These are phyloP conservation scores for Heterodera carotae DNA, from an alignment of 1,140 invertebrate genomes.

Conservation along the genomic window DNA sequence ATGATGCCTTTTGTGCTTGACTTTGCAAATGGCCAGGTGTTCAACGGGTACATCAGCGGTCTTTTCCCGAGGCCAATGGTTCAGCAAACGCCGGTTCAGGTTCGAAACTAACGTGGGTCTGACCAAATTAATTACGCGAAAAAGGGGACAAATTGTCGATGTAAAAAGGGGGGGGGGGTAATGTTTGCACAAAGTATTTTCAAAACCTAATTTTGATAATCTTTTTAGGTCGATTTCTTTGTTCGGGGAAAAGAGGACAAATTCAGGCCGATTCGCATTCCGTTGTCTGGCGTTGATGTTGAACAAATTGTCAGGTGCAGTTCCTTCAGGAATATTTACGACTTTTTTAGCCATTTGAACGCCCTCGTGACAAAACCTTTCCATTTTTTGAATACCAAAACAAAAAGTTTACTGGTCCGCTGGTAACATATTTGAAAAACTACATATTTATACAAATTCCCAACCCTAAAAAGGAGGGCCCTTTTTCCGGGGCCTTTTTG, in stretches of 20 bases:
- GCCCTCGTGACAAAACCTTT: too few relatives aligned
- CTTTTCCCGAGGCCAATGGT: conserved; percentile 39
- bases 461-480: too few relatives aligned
- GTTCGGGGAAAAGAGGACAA: conserved; percentile 12
- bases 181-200: background rate
- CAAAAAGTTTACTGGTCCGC: too few relatives aligned
- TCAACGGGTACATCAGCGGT: conserved; percentile 73
- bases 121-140: conserved; percentile 31
- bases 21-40: conserved; percentile 71
- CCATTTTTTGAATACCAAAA: too few relatives aligned
- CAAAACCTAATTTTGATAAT: background rate
- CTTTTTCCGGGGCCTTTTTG: too few relatives aligned
- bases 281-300: conserved; percentile 42
- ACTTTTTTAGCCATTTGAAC: background rate
- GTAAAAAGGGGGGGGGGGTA: background rate
- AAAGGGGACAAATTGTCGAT: conserved; percentile 34
- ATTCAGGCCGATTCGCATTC: conserved; percentile 23
- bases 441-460: too few relatives aligned
- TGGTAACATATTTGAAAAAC: too few relatives aligned
- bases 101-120: conserved; percentile 23
- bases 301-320: conserved; percentile 37
- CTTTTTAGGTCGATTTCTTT: conserved; percentile 18
- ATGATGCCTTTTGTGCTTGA: conserved; percentile 36
- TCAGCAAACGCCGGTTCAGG: conserved; percentile 38
- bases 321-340: conserved; percentile 5